Percentiles rank a stretch among this genome's conserved stretches.
Conservation (phyloP, 2,113 vertebrate genomes). For the Zeus faber region DNA sequence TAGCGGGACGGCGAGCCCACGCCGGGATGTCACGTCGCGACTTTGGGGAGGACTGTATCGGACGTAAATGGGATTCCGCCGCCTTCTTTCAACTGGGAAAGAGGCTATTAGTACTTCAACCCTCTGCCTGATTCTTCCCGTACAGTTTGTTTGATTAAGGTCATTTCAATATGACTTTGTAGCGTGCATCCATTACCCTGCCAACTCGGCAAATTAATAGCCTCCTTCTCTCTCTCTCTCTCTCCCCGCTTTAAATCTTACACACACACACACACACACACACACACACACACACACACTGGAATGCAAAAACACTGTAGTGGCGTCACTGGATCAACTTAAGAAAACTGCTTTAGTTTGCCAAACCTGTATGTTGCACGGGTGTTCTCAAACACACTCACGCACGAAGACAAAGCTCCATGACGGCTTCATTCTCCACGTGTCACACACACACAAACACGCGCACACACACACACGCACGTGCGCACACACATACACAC, state of each 20-base stretch:
- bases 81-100: conserved; percentile 57
- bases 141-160: conserved; percentile 65
- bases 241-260: background rate
- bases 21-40: conserved; percentile 46
- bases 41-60: conserved; percentile 51
- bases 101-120: conserved; percentile 56
- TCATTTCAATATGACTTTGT: conserved; percentile 66
- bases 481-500: conserved; percentile 37
- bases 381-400: no score
- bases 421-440: conserved; percentile 3
- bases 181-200: conserved; percentile 54
- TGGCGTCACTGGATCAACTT: no score
- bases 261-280: conserved; percentile 26
- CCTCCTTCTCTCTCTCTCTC: conserved; percentile 5
- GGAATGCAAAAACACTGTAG: background rate
- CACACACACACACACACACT: conserved; percentile 9
- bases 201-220: conserved; percentile 54
- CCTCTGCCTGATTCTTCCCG: conserved; percentile 25
- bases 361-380: no score
- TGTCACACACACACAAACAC: conserved; percentile 36
- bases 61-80: conserved; percentile 55
- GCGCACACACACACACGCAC: conserved; percentile 29
- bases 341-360: no score
- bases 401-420: no score
- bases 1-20: conserved; percentile 52